Evolutionary conservation across 2,797 vertebrate genomes (phyloP).

Genomic region (Brotula barbata): DNA sequence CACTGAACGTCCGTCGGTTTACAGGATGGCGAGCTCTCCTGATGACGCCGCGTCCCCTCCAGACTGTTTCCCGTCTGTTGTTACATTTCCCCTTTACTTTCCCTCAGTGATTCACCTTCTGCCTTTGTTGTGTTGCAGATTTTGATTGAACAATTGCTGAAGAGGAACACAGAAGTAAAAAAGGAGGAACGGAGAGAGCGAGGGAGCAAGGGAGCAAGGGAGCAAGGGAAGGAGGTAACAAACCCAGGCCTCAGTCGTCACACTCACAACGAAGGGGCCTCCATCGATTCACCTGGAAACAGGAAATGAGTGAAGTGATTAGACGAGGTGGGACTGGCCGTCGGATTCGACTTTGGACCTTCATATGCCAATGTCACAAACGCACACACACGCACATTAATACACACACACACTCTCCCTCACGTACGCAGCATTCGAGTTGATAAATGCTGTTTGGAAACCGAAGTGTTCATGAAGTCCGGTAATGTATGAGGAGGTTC

Average conservation of each 20-base stretch:
- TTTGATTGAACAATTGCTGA: slow-evolving; percentile 21
- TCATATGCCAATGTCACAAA: neutral
- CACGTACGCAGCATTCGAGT: neutral
- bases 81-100: slow-evolving; percentile 9
- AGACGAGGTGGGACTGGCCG: slow-evolving; percentile 21
- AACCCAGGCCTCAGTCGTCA: slow-evolving; percentile 22
- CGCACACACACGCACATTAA: neutral
- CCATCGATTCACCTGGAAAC: slow-evolving; percentile 66
- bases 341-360: neutral
- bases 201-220: too few species aligned
- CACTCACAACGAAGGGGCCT: slow-evolving; percentile 31
- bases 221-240: slow-evolving; percentile 23
- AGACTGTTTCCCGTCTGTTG: too few species aligned
- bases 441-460: slow-evolving; percentile 5
- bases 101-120: slow-evolving; percentile 3
- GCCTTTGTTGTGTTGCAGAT: slow-evolving; percentile 25
- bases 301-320: slow-evolving; percentile 53
- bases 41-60: too few species aligned
- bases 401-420: neutral
- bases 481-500: neutral
- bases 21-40: neutral
- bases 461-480: neutral
- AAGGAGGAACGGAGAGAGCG: too few species aligned
- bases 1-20: neutral
- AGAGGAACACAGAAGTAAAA: neutral